Conservation (phyloP, 1,140 invertebrate genomes). For the Leptonema lineaticorne region DNA sequence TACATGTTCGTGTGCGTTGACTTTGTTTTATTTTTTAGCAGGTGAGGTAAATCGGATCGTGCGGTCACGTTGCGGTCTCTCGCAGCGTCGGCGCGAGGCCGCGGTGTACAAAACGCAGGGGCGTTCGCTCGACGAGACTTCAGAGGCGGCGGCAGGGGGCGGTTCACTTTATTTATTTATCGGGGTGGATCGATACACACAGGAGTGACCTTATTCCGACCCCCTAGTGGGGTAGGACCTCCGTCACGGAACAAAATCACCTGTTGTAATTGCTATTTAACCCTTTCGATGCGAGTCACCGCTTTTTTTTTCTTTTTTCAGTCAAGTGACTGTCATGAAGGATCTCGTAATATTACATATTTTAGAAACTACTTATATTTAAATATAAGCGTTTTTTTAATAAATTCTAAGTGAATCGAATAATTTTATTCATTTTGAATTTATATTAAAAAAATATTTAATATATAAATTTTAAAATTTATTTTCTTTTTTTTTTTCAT, state of each 20-base stretch:
- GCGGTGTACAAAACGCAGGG: not conserved
- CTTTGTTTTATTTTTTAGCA: not conserved
- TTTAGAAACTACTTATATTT: too few relatives aligned
- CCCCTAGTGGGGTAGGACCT: conserved; percentile 26
- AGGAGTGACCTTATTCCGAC: conserved; percentile 25
- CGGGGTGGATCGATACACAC: conserved; percentile 30
- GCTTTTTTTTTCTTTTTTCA: too few relatives aligned
- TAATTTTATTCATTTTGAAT: too few relatives aligned
- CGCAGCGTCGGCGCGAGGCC: not conserved
- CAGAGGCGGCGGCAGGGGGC: conserved; percentile 16
- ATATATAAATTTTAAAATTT: too few relatives aligned
- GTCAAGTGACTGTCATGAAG: too few relatives aligned
- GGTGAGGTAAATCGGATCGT: not conserved
- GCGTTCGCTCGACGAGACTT: not conserved
- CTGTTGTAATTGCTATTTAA: conserved; percentile 32
- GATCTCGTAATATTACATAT: too few relatives aligned
- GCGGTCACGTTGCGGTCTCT: not conserved
- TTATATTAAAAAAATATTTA: too few relatives aligned
- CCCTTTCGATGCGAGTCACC: too few relatives aligned
- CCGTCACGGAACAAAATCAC: conserved; percentile 6
- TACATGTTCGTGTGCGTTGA: too few relatives aligned
- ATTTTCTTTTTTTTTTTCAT: too few relatives aligned
- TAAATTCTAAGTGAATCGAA: too few relatives aligned
- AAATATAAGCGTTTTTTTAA: too few relatives aligned
- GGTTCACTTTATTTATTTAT: conserved; percentile 32